phyloP scores from a whole-genome alignment of 2,113 vertebrate species.

The Neolamprologus tretocephalus region DNA sequence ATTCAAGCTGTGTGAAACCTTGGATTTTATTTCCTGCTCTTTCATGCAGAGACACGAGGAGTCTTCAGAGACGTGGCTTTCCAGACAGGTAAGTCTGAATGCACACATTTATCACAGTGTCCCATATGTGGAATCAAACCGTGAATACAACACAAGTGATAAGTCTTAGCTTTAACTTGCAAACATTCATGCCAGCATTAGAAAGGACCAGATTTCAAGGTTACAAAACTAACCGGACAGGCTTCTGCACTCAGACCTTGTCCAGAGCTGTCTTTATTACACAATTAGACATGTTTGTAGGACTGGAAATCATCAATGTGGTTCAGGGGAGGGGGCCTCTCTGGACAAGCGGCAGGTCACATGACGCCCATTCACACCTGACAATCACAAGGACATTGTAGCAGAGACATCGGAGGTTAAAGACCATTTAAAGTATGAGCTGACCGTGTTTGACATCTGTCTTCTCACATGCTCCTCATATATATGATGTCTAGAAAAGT shows the following conservation, averaged over 20 bases:
- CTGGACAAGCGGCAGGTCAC: neutral
- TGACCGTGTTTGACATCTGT: neutral
- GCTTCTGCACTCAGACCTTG: neutral
- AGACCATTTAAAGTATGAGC: neutral
- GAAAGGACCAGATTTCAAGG: neutral
- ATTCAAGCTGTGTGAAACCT: neutral
- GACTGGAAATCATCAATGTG: neutral
- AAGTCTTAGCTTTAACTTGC: neutral
- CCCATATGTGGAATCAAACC: neutral
- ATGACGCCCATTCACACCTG: neutral
- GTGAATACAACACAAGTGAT: neutral
- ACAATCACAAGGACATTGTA: neutral
- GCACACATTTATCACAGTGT: neutral
- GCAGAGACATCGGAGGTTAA: neutral
- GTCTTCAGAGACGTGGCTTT: conserved; percentile 85
- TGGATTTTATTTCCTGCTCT: neutral
- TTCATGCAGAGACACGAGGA: conserved; percentile 83
- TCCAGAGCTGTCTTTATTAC: neutral
- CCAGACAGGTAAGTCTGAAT: conserved; percentile 80
- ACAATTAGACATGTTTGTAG: neutral
- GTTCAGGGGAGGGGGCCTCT: neutral
- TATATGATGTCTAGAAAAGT: neutral
- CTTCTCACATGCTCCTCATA: neutral
- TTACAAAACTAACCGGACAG: neutral
- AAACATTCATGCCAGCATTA: neutral